Evolutionary conservation across 2,113 vertebrate species (phyloP), one percentile per base, ranked within the genome.

Genomic region (Puntigrus tetrazona): DNA sequence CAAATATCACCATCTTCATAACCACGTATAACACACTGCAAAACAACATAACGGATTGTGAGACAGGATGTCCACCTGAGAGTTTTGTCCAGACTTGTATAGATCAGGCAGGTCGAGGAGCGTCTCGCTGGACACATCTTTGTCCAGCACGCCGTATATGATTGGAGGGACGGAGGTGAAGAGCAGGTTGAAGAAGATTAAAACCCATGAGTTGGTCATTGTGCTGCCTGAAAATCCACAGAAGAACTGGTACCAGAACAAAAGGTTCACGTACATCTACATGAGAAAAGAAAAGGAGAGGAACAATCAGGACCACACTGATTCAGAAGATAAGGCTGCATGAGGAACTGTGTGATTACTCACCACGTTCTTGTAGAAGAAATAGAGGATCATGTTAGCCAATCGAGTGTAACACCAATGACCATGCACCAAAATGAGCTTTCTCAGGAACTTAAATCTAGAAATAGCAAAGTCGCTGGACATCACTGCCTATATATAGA

Each of bases 221-320:
- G 97, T 90, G 0, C 96, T 97, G 1, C 97, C 98, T 7, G 98
- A 99, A 93, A 99, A 99, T 6, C 98, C 98, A 0, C 97, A 99
- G 93, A 96, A 97, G 91, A 99, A 98, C 95, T 99, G 98, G 92
- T 96, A 99, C 98, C 98, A 99, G 93, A 99, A 99, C 78, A 98
- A 94, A 85, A 99, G 96, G 34, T 97, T 95, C 29, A 99, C 98
- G 78, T 99, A 98, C 98, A 99, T 98, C 98, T 99, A 93, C 0
- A 89, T 81, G 70, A 38, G 67, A 65, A 78, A 55, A 83, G 76
- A 79, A 57, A 47, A 34, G 73, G 16, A 70, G 11, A 81, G 45
- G 41, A 27, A 41, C 5, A 9, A 0, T 65, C 18, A 61, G 22
- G 38, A 8, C n/a, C 6, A 0, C n/a, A 73, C 13, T 34, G 3